phyloP scores from a whole-genome alignment of 2,888 invertebrate genomes.

The Hirtodrosophila duncani region DNA sequence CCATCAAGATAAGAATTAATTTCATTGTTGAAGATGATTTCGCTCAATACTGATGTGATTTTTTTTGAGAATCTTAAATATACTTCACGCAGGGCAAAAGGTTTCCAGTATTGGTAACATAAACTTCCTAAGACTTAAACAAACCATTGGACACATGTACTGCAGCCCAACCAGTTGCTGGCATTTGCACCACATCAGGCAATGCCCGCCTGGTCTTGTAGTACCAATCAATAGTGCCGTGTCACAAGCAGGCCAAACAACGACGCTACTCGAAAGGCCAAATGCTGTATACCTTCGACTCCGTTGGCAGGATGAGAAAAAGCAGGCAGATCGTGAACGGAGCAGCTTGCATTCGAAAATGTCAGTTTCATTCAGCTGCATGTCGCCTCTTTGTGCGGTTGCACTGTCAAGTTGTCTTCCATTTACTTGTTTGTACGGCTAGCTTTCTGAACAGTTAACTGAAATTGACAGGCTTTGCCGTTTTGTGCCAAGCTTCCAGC shows the following conservation, averaged over 20 bases:
- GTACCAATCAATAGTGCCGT: conserved; percentile 60
- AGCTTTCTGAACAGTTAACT: conserved; percentile 50
- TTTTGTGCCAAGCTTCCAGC: conserved; percentile 35
- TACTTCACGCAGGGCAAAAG: conserved; percentile 9
- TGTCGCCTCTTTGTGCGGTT: conserved; percentile 12
- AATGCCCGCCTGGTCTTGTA: conserved; percentile 28
- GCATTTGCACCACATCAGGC: conserved; percentile 29
- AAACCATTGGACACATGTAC: conserved; percentile 46
- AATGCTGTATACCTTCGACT: conserved; percentile 48
- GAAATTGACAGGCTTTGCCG: conserved; percentile 65
- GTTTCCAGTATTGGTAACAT: not conserved
- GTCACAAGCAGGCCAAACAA: conserved; percentile 54
- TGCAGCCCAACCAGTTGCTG: conserved; percentile 18
- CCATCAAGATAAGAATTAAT: no score
- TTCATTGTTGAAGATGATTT: no score
- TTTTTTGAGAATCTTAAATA: conserved; percentile 32
- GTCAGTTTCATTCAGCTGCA: conserved; percentile 16
- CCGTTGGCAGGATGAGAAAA: no score
- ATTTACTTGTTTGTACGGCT: conserved; percentile 15
- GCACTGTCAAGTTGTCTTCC: conserved; percentile 1
- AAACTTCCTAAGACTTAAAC: no score
- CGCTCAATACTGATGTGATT: no score
- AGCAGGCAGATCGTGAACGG: conserved; percentile 68
- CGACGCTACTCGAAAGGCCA: conserved; percentile 41
- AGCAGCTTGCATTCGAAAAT: conserved; percentile 67